Conservation (phyloP, 2,797 vertebrate species). For the Gymnocypris eckloni region DNA sequence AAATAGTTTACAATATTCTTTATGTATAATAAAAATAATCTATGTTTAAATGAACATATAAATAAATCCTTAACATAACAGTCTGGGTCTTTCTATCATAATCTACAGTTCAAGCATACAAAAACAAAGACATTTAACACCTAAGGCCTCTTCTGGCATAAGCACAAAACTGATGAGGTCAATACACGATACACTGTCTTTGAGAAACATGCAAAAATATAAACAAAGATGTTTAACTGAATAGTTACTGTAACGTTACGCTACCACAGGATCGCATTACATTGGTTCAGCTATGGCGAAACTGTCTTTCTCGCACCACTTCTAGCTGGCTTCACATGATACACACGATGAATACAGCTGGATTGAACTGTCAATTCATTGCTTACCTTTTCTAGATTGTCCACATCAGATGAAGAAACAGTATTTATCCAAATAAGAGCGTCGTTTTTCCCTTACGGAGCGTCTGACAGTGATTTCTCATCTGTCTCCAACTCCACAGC, state of each 20-base stretch:
- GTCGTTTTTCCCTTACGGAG: constrained; percentile 15
- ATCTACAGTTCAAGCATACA: background rate
- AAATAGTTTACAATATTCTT: background rate
- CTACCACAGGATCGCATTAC: background rate
- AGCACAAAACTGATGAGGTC: background rate
- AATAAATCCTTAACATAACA: background rate
- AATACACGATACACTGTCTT: background rate
- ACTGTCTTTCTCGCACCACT: constrained; percentile 12
- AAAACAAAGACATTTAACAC: constrained; percentile 24
- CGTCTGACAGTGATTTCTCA: constrained; percentile 42
- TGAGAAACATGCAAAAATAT: background rate
- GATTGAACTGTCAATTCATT: background rate
- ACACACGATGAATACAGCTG: constrained; percentile 12
- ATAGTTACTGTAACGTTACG: background rate
- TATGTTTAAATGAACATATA: background rate
- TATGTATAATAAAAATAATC: background rate
- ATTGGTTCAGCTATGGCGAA: constrained; percentile 29
- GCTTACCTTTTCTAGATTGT: constrained; percentile 10
- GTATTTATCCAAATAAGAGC: background rate
- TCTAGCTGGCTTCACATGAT: constrained; percentile 1
- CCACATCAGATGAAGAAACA: constrained; percentile 24
- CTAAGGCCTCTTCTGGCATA: background rate
- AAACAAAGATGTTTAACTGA: background rate
- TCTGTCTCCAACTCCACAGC: constrained; percentile 60
- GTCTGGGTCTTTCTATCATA: background rate